Evolutionary conservation across 2,888 invertebrate species (phyloP), one percentile per base, ranked within the genome.

Genomic region (Trisateles emortualis): DNA sequence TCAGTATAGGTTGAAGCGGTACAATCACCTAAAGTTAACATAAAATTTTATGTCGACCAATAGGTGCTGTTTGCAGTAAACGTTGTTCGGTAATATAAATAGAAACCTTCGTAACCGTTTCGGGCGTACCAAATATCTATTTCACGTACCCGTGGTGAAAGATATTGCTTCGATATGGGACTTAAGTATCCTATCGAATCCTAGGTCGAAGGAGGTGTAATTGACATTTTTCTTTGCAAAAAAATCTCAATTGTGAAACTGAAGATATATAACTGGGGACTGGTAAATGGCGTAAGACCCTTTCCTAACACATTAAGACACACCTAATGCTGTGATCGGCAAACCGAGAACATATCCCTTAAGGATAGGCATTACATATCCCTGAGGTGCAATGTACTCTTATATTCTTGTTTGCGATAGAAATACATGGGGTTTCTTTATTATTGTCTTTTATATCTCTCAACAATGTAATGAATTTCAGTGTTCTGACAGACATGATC

Each of bases 221-320:
- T n/a, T n/a, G n/a, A n/a, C 35, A 16, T 33, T 45, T 45, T 44
- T 24, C 22, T 45, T 26, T 36, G 1, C 8, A 3, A 13, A 26
- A 22, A 19, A 39, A 22, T 13, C 43, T 43, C 14, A 10, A 10
- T 30, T 9, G n/a, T 30, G 14, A 19, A 10, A 3, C 29, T 13
- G 4, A 29, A 29, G 30, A 38, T 38, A 10, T 17, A 11, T 29
- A 38, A 11, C 16, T 13, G n/a, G 33, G 26, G 30, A 8, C 22
- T 30, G 13, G 6, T n/a, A 29, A 29, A 38, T 17, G 38, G 29
- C 5, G 13, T 5, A 17, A 19, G 19, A 16, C 14, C 13, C 35
- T 2, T 19, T 19, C 19, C 33, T 17, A 32, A 32, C 19, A 17
- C 14, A 13, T 33, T 22, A 32, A 30, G 19, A 32, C 8, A 43